Base-by-base conservation (phyloP, 2,113 vertebrate species). In the Xenopus borealis region DNA sequence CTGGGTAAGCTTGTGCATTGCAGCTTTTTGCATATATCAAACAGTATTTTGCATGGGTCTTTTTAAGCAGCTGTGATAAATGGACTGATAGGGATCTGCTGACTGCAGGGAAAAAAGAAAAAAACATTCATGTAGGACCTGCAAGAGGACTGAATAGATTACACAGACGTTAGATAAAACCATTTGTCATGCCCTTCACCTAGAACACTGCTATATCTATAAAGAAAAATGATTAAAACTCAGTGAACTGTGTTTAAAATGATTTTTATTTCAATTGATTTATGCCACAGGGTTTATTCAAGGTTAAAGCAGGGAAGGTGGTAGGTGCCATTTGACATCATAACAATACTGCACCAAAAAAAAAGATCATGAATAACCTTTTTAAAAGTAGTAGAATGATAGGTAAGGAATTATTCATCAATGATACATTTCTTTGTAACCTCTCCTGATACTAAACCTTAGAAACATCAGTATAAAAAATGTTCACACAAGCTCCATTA, bases 161-260 rank as follows among this genome's bases (percentile, higher is more conserved):
- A 81, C 79, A 61, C 62, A 75, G 76, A 18, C 27, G 70, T 77
- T 40, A 77, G 74, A 70, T 70, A 69, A 70, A 77, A 64, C 66
- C 70, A 78, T 53, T 70, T 69, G 73, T 79, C 80, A 78, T 71
- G 71, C 68, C 62, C 64, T 52, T 65, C 78, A 62, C 73, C 64
- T 63, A 79, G 66, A 68, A 70, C 78, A 80, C 68, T 79, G 78
- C 76, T 74, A 33, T 23, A n/a, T 83, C 78, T 78, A 85, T 83
- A 82, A 83, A 81, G 79, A 82, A 82, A n/a, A 81, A 82, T 27
- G 46, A 86, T 79, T 86, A 72, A 83, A 84, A 85, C 61, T 71
- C 63, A 75, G 74, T 85, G 82, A 86, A 80, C 79, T 81, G 79
- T 79, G 72, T 66, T 69, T 47, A 84, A 85, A 81, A 76, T 83